A percentile compares a stretch with the other conserved stretches of the same genome.
Evolutionary conservation across 1,140 invertebrate species (phyloP).

Genomic region (Drosophila sturtevanti): DNA sequence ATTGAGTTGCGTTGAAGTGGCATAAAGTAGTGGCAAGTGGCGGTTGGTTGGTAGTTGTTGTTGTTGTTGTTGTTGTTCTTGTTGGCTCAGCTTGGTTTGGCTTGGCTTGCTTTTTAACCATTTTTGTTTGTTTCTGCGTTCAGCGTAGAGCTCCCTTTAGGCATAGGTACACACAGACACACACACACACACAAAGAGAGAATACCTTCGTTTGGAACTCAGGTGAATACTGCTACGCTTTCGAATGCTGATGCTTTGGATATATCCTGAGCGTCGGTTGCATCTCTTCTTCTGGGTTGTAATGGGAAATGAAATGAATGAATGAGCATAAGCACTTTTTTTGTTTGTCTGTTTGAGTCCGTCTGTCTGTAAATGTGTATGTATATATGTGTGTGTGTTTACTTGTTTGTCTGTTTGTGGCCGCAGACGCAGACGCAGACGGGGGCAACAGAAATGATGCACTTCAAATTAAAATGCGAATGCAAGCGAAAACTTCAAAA

Average conservation of each 20-base stretch:
- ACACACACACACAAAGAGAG: conserved; percentile 2
- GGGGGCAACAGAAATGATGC: conserved; percentile 69
- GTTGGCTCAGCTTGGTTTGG: conserved; percentile 21
- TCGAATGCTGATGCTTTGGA: conserved; percentile 24
- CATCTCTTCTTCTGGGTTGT: conserved; percentile 45
- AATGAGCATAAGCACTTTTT: conserved; percentile 80
- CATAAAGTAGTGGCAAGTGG: conserved; percentile 79
- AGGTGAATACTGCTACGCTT: conserved; percentile 35
- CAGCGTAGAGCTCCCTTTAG: conserved; percentile 45
- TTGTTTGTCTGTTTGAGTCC: conserved; percentile 56
- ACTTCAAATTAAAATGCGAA: conserved; percentile 81
- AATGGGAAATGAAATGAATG: conserved; percentile 81
- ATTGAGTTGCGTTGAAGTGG: conserved; percentile 80
- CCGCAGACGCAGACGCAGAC: conserved; percentile 59
- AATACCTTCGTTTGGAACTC: conserved; percentile 2
- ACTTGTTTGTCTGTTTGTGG: conserved; percentile 54
- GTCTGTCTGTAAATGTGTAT: conserved; percentile 33
- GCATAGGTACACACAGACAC: conserved; percentile 5
- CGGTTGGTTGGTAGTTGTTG: conserved; percentile 48
- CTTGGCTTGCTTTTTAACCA: conserved; percentile 76
- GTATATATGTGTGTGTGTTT: conserved; percentile 30
- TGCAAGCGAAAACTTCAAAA: conserved; percentile 81
- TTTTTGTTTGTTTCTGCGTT: conserved; percentile 70
- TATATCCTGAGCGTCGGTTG: conserved; percentile 4
- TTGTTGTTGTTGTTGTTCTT: conserved; percentile 27